These are phyloP conservation scores for Cyclura pinguis DNA, from an alignment of 2,797 vertebrate genomes.

Conservation along the genomic window DNA sequence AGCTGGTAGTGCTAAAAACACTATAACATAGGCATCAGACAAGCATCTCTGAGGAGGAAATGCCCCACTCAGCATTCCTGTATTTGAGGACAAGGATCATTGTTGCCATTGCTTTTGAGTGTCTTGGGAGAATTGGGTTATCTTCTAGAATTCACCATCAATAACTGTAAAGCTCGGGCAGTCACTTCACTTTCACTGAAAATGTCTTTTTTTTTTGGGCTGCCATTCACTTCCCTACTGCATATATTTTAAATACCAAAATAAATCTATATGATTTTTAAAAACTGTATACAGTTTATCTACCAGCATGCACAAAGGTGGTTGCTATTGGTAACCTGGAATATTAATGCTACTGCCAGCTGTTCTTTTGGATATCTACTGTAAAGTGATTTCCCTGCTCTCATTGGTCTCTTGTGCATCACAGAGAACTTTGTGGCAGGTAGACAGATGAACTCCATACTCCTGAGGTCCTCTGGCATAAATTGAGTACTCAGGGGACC, in stretches of 20 bases:
- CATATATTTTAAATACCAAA: neutral
- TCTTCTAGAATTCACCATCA: neutral
- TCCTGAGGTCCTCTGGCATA: neutral
- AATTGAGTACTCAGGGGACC: neutral
- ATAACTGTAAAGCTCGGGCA: neutral
- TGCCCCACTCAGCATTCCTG: neutral
- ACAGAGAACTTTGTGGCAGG: neutral
- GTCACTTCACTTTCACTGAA: neutral
- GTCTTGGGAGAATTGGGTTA: neutral
- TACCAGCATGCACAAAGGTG: no score
- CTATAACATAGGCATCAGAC: neutral
- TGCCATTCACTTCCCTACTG: neutral
- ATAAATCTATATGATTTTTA: neutral
- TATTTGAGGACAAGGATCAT: neutral
- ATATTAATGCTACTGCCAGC: neutral
- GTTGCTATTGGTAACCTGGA: neutral
- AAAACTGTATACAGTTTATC: neutral
- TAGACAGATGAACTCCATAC: neutral
- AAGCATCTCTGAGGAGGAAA: neutral
- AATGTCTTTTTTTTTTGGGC: neutral
- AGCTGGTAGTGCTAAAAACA: neutral
- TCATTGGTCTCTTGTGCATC: neutral
- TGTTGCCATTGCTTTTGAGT: neutral
- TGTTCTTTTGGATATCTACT: neutral
- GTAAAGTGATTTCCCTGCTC: neutral